Percentiles rank a stretch among this genome's conserved stretches.
Conservation (phyloP, 2,113 vertebrate species). For the Ciconia maguari region DNA sequence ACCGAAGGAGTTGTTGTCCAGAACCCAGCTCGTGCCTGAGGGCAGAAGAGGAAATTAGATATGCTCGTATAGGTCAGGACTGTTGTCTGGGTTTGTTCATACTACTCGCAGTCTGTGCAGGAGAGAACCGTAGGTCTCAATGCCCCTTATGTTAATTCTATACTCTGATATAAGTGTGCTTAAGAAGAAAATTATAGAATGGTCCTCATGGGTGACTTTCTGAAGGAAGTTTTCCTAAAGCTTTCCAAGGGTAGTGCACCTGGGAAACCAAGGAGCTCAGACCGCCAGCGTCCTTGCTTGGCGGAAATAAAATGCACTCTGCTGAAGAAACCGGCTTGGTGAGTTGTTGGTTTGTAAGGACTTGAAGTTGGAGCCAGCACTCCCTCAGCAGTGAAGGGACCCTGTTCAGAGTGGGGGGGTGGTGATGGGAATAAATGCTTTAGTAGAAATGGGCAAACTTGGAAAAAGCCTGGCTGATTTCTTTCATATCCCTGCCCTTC, state of each 20-base stretch:
- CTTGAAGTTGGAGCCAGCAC: neutral
- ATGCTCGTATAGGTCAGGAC: neutral
- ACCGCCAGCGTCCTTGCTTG: neutral
- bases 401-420: neutral
- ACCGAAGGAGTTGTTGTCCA: neutral
- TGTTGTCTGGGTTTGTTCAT: neutral
- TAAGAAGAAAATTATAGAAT: neutral
- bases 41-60: neutral
- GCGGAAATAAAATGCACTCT: neutral
- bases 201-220: neutral
- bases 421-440: neutral
- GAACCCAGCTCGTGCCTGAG: neutral
- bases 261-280: neutral
- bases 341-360: neutral
- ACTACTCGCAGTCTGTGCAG: neutral
- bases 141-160: neutral
- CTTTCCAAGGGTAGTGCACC: neutral
- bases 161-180: neutral
- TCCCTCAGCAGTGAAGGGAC: neutral
- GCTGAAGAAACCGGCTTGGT: neutral
- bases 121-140: neutral
- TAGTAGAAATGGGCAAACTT: neutral
- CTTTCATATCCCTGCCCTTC: neutral
- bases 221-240: neutral
- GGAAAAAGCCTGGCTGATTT: neutral